Evolutionary conservation across 2,113 vertebrate species (phyloP).

Genomic region (Varanus komodoensis): DNA sequence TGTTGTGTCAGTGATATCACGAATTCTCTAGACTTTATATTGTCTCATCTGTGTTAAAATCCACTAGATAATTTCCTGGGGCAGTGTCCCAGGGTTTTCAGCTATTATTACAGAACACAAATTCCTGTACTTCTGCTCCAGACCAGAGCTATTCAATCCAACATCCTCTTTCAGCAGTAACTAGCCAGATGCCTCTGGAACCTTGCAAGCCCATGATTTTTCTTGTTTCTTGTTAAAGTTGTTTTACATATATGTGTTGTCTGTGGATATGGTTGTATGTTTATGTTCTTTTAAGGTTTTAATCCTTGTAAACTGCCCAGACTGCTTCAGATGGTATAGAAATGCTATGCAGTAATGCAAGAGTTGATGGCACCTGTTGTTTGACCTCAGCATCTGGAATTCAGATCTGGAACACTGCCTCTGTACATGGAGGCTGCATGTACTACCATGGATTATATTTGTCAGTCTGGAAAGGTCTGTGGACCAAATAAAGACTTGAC

Average conservation of each 20-base stretch:
- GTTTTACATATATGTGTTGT: background rate
- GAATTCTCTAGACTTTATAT: background rate
- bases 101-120: background rate
- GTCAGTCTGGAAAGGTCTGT: background rate
- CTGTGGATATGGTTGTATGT: background rate
- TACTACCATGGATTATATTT: background rate
- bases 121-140: background rate
- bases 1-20: background rate
- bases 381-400: background rate
- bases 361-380: background rate
- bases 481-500: no score
- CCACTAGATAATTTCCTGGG: background rate
- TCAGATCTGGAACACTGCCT: background rate
- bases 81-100: background rate
- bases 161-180: background rate
- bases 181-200: background rate
- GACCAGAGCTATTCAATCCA: background rate
- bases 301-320: no score
- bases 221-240: no score
- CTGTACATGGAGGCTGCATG: rapidly evolving
- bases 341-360: no score
- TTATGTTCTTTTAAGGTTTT: no score
- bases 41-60: background rate
- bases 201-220: background rate
- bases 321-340: no score